Evolutionary conservation across 2,888 invertebrate genomes (phyloP).

Genomic region (Thera britannica): DNA sequence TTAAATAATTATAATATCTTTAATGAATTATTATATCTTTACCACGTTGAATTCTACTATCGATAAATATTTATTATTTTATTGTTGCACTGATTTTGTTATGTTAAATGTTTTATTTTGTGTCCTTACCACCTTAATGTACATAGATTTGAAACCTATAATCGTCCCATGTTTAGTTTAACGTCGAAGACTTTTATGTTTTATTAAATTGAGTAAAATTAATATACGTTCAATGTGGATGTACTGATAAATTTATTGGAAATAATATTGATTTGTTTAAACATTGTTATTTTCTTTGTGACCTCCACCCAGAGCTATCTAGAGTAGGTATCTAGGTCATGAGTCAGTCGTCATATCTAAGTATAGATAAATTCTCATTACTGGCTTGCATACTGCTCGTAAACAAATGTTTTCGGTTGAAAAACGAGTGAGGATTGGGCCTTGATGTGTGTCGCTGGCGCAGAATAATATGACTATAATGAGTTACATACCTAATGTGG

Average conservation of each 20-base stretch:
- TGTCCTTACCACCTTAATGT: conserved; percentile 80
- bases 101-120: conserved; percentile 82
- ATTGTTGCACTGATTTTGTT: conserved; percentile 84
- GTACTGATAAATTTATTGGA: conserved; percentile 84
- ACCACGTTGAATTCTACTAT: conserved; percentile 81
- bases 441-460: conserved; percentile 53
- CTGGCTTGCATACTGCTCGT: conserved; percentile 37
- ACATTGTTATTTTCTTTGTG: conserved; percentile 56
- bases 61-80: conserved; percentile 82
- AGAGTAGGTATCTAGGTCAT: conserved; percentile 14
- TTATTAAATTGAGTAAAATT: conserved; percentile 68
- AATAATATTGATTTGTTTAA: conserved; percentile 85
- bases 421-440: conserved; percentile 17
- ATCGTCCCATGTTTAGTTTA: conserved; percentile 75
- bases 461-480: conserved; percentile 57
- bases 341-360: conserved; percentile 39
- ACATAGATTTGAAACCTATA: conserved; percentile 76
- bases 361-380: conserved; percentile 45
- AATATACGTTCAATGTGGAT: conserved; percentile 81
- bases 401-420: conserved; percentile 40
- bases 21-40: conserved; percentile 75
- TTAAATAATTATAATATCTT: conserved; percentile 59
- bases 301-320: conserved; percentile 23
- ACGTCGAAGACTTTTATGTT: conserved; percentile 78
- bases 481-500: conserved; percentile 41